These are phyloP conservation scores for Ptyas mucosa DNA, from an alignment of 2,113 vertebrate genomes.

Conservation along the genomic window DNA sequence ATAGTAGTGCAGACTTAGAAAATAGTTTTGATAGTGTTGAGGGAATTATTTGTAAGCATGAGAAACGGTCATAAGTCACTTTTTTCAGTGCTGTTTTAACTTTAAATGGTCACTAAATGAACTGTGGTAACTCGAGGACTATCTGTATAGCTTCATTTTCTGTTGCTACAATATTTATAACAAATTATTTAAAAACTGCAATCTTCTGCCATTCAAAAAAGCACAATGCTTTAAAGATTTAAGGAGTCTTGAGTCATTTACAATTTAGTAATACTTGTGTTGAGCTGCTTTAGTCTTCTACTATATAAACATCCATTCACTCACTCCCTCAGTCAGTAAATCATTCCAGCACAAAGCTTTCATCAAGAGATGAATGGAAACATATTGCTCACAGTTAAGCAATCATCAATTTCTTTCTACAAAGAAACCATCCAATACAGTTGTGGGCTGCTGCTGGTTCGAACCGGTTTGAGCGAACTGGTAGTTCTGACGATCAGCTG, in stretches of 20 bases:
- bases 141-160: no score
- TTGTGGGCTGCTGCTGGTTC: no score
- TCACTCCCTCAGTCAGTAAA: constrained; percentile 58
- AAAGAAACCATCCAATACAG: constrained; percentile 44
- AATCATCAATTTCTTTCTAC: constrained; percentile 51
- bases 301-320: constrained; percentile 66
- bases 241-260: constrained; percentile 42
- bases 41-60: no score
- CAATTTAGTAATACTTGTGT: constrained; percentile 54
- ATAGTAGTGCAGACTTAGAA: no score
- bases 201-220: constrained; percentile 45
- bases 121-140: no score
- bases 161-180: no score
- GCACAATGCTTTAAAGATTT: constrained; percentile 46
- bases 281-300: constrained; percentile 41
- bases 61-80: no score
- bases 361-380: constrained; percentile 44
- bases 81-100: no score
- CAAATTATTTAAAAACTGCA: neutral
- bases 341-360: constrained; percentile 48
- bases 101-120: no score
- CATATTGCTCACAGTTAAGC: constrained; percentile 38
- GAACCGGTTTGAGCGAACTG: no score
- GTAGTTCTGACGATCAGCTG: no score
- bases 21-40: no score